A percentile compares a stretch with the other conserved stretches of the same genome.
Conservation (phyloP, 2,113 vertebrate species). For the Dasyurus viverrinus region DNA sequence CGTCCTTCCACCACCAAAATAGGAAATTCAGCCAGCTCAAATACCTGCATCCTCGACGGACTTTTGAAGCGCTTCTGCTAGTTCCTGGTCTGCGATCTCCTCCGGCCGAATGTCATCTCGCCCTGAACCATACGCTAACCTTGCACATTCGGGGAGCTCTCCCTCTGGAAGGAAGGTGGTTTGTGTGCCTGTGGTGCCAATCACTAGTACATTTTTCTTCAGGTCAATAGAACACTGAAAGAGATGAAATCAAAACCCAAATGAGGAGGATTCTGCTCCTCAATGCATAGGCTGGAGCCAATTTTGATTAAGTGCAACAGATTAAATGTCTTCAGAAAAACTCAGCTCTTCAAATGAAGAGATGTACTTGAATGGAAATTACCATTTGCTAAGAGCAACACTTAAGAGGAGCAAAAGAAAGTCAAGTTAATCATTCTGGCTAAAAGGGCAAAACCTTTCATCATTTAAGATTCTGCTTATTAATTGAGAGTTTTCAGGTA, state of each 20-base stretch:
- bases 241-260: slow-evolving; percentile 29
- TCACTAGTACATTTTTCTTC: slow-evolving; percentile 96
- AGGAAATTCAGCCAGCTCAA: background rate
- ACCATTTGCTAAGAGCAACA: slow-evolving; percentile 1
- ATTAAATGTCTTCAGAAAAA: slow-evolving; percentile 1
- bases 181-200: slow-evolving; percentile 95
- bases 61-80: slow-evolving; percentile 96
- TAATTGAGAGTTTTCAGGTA: slow-evolving; percentile 17
- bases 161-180: slow-evolving; percentile 95
- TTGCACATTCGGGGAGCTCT: slow-evolving; percentile 95
- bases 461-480: background rate
- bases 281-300: rapidly evolving
- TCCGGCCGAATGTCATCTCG: slow-evolving; percentile 91
- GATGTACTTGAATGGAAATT: background rate
- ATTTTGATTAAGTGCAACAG: background rate
- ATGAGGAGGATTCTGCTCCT: background rate
- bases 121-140: slow-evolving; percentile 92
- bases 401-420: background rate
- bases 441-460: background rate
- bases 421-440: background rate
- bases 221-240: slow-evolving; percentile 96
- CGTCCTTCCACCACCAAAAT: background rate
- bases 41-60: slow-evolving; percentile 97
- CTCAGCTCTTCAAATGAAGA: rapidly evolving
- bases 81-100: slow-evolving; percentile 94